These are phyloP conservation scores for Ypsolopha scabrella DNA, from an alignment of 2,888 invertebrate species.

Conservation along the genomic window DNA sequence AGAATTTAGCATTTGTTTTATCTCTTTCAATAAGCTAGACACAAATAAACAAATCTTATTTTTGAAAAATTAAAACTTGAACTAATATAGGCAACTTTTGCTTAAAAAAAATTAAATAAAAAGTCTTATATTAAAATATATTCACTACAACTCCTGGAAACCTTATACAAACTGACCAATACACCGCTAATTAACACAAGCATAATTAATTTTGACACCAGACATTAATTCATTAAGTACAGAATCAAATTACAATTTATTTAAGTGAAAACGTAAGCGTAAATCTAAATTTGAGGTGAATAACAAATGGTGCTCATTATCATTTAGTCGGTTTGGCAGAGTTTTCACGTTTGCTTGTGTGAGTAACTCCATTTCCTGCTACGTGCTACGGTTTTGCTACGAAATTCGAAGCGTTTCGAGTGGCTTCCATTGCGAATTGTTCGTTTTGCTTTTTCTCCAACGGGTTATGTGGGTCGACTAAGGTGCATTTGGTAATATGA, in stretches of 20 bases:
- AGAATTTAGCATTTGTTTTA: too few relatives aligned
- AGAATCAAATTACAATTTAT: background rate
- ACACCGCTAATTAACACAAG: too few relatives aligned
- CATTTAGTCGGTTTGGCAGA: constrained; percentile 51
- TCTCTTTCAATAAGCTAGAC: too few relatives aligned
- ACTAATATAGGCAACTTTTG: too few relatives aligned
- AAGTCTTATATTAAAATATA: too few relatives aligned
- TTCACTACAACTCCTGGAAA: too few relatives aligned
- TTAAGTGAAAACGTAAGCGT: background rate
- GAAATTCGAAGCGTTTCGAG: constrained; percentile 32
- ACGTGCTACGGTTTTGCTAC: constrained; percentile 52
- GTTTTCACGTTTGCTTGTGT: constrained; percentile 36
- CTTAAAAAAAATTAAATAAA: too few relatives aligned
- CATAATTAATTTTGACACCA: background rate
- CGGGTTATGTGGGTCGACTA: constrained; percentile 31
- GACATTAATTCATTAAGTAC: background rate
- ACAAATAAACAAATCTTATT: too few relatives aligned
- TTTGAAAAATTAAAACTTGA: too few relatives aligned
- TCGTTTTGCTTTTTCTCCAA: constrained; percentile 30
- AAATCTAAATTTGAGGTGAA: constrained; percentile 17
- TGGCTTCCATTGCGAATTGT: constrained; percentile 41
- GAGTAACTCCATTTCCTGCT: constrained; percentile 56
- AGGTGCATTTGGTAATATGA: constrained; percentile 9
- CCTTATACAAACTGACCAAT: too few relatives aligned
- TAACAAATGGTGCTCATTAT: constrained; percentile 50